phyloP scores from a whole-genome alignment of 2,888 invertebrate species.

The Malthinus flaveolus region DNA sequence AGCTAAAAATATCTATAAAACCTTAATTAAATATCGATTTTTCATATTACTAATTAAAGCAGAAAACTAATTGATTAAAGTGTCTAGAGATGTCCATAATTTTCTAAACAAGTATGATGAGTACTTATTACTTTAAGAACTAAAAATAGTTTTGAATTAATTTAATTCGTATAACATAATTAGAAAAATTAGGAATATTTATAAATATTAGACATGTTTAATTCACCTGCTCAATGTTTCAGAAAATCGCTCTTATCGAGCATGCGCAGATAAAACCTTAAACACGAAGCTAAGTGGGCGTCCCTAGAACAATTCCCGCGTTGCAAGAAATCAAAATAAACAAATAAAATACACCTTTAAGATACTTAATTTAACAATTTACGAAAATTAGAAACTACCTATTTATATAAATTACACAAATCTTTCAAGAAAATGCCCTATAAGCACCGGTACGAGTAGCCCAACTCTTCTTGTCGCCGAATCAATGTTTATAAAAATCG shows the following conservation, averaged over 20 bases:
- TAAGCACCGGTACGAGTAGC: not conserved
- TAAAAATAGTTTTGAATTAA: no score
- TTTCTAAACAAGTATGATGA: no score
- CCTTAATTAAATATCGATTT: no score
- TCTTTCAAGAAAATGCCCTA: no score
- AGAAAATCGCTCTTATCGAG: constrained; percentile 41
- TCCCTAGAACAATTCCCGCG: constrained; percentile 48
- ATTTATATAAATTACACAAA: no score
- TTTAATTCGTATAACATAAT: no score
- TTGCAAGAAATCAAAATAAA: constrained; percentile 44
- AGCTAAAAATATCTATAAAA: no score
- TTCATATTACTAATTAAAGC: no score
- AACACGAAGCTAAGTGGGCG: constrained; percentile 42
- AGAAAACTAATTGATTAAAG: no score
- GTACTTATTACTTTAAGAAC: no score
- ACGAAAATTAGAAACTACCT: not conserved
- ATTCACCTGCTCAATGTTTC: constrained; percentile 23
- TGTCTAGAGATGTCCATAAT: no score
- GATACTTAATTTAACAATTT: not conserved
- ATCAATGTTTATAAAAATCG: constrained; percentile 18
- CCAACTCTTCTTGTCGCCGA: constrained; percentile 4
- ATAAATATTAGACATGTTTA: not conserved
- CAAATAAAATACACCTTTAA: constrained; percentile 15
- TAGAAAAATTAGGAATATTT: no score
- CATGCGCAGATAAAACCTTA: constrained; percentile 38